Percentiles rank a stretch among this genome's conserved stretches.
Conservation (phyloP, 2,888 invertebrate genomes). For the Rhogogaster chlorosoma region DNA sequence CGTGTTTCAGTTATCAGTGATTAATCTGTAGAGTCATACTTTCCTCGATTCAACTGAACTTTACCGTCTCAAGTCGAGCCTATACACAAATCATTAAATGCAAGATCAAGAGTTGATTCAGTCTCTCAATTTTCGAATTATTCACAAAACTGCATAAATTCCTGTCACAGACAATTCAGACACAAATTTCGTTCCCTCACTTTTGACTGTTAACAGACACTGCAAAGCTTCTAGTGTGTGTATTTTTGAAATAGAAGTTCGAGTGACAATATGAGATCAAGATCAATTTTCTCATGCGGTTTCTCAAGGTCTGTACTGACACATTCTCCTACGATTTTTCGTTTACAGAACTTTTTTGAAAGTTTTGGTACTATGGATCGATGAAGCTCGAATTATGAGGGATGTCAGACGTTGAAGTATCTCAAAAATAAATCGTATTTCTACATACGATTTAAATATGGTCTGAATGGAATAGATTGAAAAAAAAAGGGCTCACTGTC, state of each 20-base stretch:
- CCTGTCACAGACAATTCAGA: background rate
- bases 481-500: background rate
- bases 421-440: background rate
- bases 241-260: background rate
- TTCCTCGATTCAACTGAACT: background rate
- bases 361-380: background rate
- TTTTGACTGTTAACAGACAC: background rate
- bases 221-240: background rate
- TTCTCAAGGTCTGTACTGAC: background rate
- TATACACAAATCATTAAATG: background rate
- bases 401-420: background rate
- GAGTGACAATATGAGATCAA: background rate
- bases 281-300: constrained; percentile 28
- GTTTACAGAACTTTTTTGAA: background rate
- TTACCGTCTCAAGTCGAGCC: background rate
- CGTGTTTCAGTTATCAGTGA: background rate
- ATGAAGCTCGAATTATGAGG: background rate
- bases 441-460: background rate
- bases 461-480: background rate
- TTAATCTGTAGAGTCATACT: background rate
- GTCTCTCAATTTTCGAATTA: background rate
- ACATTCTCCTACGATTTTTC: background rate
- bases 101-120: background rate
- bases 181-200: background rate
- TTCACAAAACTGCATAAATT: background rate